Conservation (phyloP, 2,797 vertebrate species). For the Hydrophis major region DNA sequence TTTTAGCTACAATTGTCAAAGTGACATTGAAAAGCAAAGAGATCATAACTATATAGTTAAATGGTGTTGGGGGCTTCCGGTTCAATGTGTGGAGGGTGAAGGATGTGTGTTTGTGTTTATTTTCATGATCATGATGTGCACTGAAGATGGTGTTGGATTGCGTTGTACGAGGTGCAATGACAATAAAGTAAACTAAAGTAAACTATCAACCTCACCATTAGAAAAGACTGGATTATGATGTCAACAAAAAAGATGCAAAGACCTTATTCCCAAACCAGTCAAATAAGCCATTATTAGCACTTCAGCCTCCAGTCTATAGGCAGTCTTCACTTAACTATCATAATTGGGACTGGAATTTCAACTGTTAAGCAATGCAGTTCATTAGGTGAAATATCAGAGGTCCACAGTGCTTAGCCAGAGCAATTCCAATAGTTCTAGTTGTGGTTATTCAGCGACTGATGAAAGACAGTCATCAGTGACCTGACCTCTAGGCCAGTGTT, state of each 20-base stretch:
- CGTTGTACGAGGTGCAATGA: too few species aligned
- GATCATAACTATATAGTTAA: background rate
- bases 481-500: background rate
- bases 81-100: too few species aligned
- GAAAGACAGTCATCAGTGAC: background rate
- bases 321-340: background rate
- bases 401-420: background rate
- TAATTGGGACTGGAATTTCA: background rate
- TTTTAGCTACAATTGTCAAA: background rate
- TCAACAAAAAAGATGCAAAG: background rate
- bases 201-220: background rate
- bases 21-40: background rate
- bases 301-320: background rate
- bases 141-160: too few species aligned
- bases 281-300: background rate
- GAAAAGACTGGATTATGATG: background rate
- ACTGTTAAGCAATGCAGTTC: background rate
- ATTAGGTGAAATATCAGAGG: background rate
- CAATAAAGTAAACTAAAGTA: too few species aligned
- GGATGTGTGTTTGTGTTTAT: too few species aligned
- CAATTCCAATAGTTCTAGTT: background rate
- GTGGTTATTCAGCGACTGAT: background rate
- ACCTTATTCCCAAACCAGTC: background rate
- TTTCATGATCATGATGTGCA: too few species aligned
- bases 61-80: too few species aligned